Percentiles rank a stretch among this genome's conserved stretches.
Evolutionary conservation across 2,888 invertebrate species (phyloP).

Genomic region (Drosophila sordidula): DNA sequence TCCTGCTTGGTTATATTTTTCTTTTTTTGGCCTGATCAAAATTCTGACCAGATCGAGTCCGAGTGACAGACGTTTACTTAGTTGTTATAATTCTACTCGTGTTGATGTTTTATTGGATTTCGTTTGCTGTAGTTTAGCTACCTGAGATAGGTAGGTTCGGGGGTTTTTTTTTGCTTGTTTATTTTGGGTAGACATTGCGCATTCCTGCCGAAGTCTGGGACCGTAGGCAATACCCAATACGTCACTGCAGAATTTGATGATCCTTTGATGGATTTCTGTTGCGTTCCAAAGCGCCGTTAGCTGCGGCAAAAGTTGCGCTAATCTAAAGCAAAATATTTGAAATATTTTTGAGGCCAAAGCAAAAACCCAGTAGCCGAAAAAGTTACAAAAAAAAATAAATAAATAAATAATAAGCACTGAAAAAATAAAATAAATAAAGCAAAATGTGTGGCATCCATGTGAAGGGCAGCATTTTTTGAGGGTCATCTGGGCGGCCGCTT

Average conservation of each 20-base stretch:
- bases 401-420: neutral
- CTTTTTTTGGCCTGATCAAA: slow-evolving; percentile 72
- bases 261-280: slow-evolving; percentile 76
- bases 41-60: slow-evolving; percentile 67
- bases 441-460: slow-evolving; percentile 65
- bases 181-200: slow-evolving; percentile 45
- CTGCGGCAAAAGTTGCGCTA: slow-evolving; percentile 61
- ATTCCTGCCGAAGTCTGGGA: slow-evolving; percentile 53
- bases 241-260: slow-evolving; percentile 76
- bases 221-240: slow-evolving; percentile 56
- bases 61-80: slow-evolving; percentile 79
- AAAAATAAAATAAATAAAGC: slow-evolving; percentile 23
- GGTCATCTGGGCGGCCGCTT: slow-evolving; percentile 41
- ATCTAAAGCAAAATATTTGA: slow-evolving; percentile 71
- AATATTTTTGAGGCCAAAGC: slow-evolving; percentile 50
- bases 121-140: slow-evolving; percentile 27
- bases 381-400: slow-evolving; percentile 4
- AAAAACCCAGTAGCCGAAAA: slow-evolving; percentile 12
- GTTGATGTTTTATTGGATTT: slow-evolving; percentile 79
- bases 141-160: slow-evolving; percentile 19
- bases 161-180: slow-evolving; percentile 7
- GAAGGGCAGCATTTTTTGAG: slow-evolving; percentile 63
- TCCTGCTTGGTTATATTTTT: slow-evolving; percentile 11
- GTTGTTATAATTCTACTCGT: slow-evolving; percentile 80
- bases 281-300: slow-evolving; percentile 69